A percentile compares a stretch with the other conserved stretches of the same genome.
Conservation (phyloP, 2,888 invertebrate genomes). For the Phanerotoma sp. region DNA sequence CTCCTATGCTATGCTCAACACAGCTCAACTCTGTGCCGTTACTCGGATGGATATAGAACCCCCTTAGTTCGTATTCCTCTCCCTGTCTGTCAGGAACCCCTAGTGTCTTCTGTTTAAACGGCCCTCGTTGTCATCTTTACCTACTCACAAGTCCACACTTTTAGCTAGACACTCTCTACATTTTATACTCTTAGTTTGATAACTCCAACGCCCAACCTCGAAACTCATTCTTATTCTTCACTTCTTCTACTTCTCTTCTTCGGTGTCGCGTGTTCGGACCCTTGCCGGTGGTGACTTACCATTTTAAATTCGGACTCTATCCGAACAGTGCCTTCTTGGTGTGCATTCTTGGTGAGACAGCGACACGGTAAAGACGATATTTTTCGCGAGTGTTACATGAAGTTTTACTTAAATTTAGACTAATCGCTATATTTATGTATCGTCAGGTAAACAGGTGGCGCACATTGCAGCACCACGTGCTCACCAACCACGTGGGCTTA, state of each 20-base stretch:
- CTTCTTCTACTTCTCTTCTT: constrained; percentile 29
- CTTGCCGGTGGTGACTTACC: constrained; percentile 40
- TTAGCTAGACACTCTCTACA: too few species aligned
- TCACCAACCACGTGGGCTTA: not conserved
- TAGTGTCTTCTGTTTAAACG: constrained; percentile 4
- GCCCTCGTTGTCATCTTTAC: constrained; percentile 4
- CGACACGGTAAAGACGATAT: constrained; percentile 39
- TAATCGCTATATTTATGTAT: too few species aligned
- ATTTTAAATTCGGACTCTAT: constrained; percentile 41
- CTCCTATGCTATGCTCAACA: constrained; percentile 17
- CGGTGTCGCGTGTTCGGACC: constrained; percentile 32
- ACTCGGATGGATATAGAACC: constrained; percentile 53
- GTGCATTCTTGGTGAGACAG: constrained; percentile 41
- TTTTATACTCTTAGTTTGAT: too few species aligned
- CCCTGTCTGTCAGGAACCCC: constrained; percentile 55
- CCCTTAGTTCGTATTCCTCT: constrained; percentile 57
- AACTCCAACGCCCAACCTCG: too few species aligned
- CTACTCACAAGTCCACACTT: constrained; percentile 1
- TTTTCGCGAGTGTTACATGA: constrained; percentile 11
- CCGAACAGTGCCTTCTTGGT: constrained; percentile 26
- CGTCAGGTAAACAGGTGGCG: constrained; percentile 12
- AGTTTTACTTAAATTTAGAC: too few species aligned
- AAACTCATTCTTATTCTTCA: constrained; percentile 13
- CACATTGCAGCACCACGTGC: constrained; percentile 11
- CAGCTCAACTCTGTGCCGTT: constrained; percentile 43